Percentiles rank a stretch among this genome's conserved stretches.
phyloP scores from a whole-genome alignment of 2,888 invertebrate species.

The Oconnorella tubifera region DNA sequence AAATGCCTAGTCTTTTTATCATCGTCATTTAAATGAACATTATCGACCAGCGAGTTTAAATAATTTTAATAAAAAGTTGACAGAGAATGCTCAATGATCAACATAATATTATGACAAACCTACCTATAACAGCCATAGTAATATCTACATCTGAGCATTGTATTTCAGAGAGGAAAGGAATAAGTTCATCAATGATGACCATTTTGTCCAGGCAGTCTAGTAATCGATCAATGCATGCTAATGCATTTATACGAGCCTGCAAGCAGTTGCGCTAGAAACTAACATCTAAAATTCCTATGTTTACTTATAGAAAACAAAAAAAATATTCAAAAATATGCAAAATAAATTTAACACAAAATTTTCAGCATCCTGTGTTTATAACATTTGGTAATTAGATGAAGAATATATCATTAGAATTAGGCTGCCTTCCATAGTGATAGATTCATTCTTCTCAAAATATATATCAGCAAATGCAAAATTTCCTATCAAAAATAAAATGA shows the following conservation, averaged over 20 bases:
- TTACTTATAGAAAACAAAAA: neutral
- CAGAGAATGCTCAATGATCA: no score
- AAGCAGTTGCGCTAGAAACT: no score
- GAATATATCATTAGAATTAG: no score
- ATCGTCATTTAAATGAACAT: neutral
- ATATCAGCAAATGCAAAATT: no score
- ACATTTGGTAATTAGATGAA: neutral
- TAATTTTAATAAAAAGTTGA: no score
- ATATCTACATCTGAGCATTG: constrained; percentile 83
- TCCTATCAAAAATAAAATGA: no score
- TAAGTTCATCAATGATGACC: constrained; percentile 83
- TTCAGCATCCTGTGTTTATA: neutral
- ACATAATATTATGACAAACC: no score
- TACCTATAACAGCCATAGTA: constrained; percentile 84
- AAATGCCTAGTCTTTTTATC: neutral
- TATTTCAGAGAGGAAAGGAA: constrained; percentile 82
- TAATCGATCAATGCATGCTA: constrained; percentile 67
- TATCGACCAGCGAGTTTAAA: no score
- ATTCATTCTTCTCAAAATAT: no score
- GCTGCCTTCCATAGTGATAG: no score
- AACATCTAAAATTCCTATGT: no score
- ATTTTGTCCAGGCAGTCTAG: constrained; percentile 78
- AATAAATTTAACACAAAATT: constrained; percentile 6
- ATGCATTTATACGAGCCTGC: constrained; percentile 56
- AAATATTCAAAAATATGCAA: constrained; percentile 7